Evolutionary conservation across 2,888 invertebrate species (phyloP), one percentile per base, ranked within the genome.

Genomic region (Trisateles emortualis): DNA sequence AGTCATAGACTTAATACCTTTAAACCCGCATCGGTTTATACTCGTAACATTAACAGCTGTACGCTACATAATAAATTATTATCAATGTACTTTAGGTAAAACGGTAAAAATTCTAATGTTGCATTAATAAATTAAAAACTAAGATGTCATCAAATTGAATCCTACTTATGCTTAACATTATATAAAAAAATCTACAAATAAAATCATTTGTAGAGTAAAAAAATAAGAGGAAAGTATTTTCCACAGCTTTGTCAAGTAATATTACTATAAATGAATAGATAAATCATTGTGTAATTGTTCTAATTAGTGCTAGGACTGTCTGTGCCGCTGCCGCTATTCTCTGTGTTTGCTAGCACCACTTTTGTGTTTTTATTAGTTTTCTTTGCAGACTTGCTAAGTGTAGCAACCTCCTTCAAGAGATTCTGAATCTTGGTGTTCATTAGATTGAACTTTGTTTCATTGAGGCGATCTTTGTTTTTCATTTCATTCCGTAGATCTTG

Each of bases 401-500:
- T 94, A 0, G 98, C 97, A 4, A 98, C 95, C 86, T 98, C 98
- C 83, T 97, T 98, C 60, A 97, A 90, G 58, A 98, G 88, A 68
- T 94, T 94, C 61, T 97, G 95, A 65, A 98, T 96, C 88, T 97
- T 97, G 16, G 94, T 93, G 85, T 97, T 97, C 87, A 98, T 94
- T 53, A 94, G 93, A 54, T 96, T 96, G 54, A 97, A 95, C 84
- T 97, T 97, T 64, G 95, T 95, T 57, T 97, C 96, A 78, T 96
- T 95, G 54, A 97, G 95, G 58, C 97, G 96, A 66, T 97, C 96
- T 61, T 95, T 94, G 51, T 94, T 95, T 81, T 96, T 96, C 94
- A 98, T 95, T 88, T 97, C 98, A 64, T 93, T 96, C 46, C 99
- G 94, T 64, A 98, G 93, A 77, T 98, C 98, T 62, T 96, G 96